These are phyloP conservation scores for Cerceris rybyensis DNA, from an alignment of 2,888 invertebrate species.

Conservation along the genomic window DNA sequence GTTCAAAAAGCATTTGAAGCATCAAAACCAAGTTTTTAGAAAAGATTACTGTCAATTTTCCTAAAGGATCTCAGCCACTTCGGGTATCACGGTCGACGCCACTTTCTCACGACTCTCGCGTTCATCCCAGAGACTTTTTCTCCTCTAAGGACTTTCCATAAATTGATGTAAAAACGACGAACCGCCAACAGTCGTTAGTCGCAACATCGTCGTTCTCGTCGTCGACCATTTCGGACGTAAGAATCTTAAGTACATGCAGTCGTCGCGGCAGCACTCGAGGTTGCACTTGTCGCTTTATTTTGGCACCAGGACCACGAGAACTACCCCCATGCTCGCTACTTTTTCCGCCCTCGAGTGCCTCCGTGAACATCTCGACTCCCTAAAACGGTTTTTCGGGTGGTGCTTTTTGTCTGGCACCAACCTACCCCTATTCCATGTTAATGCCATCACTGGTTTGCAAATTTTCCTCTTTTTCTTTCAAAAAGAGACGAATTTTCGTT, in stretches of 20 bases:
- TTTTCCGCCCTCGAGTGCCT: constrained; percentile 48
- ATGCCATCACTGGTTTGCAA: constrained; percentile 12
- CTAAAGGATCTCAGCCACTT: not conserved
- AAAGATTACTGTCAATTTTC: not conserved
- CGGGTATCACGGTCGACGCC: constrained; percentile 5
- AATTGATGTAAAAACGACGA: constrained; percentile 19
- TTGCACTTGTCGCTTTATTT: constrained; percentile 42
- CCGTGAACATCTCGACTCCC: constrained; percentile 38
- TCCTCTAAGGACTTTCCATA: constrained; percentile 15
- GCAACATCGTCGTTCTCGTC: constrained; percentile 21
- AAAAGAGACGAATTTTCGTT: constrained; percentile 5
- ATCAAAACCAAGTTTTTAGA: no score
- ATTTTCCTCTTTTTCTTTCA: constrained; percentile 8
- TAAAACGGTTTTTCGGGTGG: constrained; percentile 42
- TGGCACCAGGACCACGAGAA: constrained; percentile 40
- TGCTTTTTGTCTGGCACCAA: constrained; percentile 32
- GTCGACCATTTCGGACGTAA: constrained; percentile 43
- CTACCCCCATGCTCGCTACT: constrained; percentile 24
- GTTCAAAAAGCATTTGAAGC: no score
- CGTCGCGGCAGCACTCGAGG: constrained; percentile 37
- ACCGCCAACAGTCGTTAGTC: constrained; percentile 35
- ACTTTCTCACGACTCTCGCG: not conserved
- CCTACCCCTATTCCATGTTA: constrained; percentile 12
- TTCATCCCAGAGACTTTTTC: not conserved
- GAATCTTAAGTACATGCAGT: constrained; percentile 49